Evolutionary conservation across 2,888 invertebrate species (phyloP), one percentile per base, ranked within the genome.

Genomic region (Branchellion lobata): DNA sequence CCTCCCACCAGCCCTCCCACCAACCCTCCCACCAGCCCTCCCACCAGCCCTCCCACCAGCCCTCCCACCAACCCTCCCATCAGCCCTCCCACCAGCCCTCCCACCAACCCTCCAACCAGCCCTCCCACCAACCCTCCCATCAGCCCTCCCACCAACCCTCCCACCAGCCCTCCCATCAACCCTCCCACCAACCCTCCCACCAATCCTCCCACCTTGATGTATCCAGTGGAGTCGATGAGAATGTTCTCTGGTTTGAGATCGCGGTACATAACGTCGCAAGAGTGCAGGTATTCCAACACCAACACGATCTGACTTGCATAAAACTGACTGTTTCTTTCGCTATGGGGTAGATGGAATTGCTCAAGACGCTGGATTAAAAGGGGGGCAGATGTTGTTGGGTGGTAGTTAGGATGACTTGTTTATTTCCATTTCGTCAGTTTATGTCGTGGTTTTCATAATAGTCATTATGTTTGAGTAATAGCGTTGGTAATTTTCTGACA

Each of bases 221-320:
- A 97, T 84, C 96, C 96, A 89, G 83, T 80, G 81, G 93, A 93
- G 89, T 97, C 96, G 86, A 98, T 96, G 84, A 98, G 91, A 86
- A 98, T 90, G 90, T 98, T 97, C 90, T 97, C 97, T 57, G 97
- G 97, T 89, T 97, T 97, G 86, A 98, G 91, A 90, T 98, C 97
- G 86, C 99, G 83, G 89, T 99, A 99, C 88, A 99, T 97, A 88
- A 99, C 92, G 90, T 99, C 98, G 89, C 99, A 91, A 89, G 96
- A 96, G 89, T 99, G 99, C 83, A 99, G 92, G 90, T 99, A 99
- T 91, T 99, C 98, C 89, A 99, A 96, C 78, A 97, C 98, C 86
- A 99, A 92, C 84, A 99, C 97, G 85, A 99, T 98, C 90, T 99
- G 98, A 36, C 82, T 79, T 24, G 82, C 84, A 79, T 84, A 84